Base-by-base conservation (phyloP, 2,888 invertebrate genomes). In the Anodontia alba region DNA sequence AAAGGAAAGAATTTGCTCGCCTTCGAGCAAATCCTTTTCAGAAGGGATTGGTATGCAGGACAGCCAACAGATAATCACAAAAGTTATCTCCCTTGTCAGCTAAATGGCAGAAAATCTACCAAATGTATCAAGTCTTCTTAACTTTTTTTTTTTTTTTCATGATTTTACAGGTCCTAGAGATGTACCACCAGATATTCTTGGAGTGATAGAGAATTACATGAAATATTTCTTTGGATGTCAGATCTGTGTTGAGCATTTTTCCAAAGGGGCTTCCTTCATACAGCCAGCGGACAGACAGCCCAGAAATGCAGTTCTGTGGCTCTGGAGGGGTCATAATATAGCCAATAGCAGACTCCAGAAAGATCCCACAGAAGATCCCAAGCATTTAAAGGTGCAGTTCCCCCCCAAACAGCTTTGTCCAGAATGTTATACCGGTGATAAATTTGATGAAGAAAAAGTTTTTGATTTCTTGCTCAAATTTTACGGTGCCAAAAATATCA, bases 141-240 rank as follows among this genome's bases (percentile, higher is more conserved):
- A n/a, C n/a, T n/a, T n/a, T n/a, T n/a, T n/a, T n/a, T n/a, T n/a
- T n/a, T n/a, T n/a, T n/a, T n/a, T n/a, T n/a, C n/a, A n/a, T n/a
- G n/a, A n/a, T n/a, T n/a, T n/a, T n/a, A n/a, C n/a, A 89, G 89
- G 83, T 78, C 82, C 87, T 8, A 84, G 77, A 68, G 82, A 82
- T 54, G 49, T 85, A 23, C 84, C 89, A 26, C 75, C 78, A 20
- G 90, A 91, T 62, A 90, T 91, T 0, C 83, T 90, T 17, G 51
- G 83, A 26, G 88, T 90, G 0, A 84, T 92, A 36, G 73, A 83
- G 33, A 89, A 87, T 0, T 99, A 98, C 94, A 96, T 99, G 29
- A 97, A 97, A 91, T 94, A 98, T 94, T 99, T 98, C 95, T 99
- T 99, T 94, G 98, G 98, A 2, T 99, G 99, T 93, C 96, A 96